Base-by-base conservation (phyloP, 2,888 invertebrate genomes). In the Chromoteleia sp. region DNA sequence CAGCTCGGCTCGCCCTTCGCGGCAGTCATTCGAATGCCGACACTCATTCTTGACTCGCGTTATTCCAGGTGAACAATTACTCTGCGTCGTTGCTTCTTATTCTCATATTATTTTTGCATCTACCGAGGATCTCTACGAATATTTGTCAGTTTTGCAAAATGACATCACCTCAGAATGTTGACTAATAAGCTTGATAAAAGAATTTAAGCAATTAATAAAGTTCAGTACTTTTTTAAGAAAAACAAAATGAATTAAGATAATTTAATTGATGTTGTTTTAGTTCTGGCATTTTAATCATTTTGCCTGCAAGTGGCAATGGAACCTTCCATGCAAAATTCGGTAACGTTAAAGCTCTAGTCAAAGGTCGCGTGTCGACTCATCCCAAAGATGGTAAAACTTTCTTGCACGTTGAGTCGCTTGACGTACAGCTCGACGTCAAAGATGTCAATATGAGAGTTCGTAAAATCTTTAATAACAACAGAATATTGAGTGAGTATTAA, bases 291-390 rank as follows among this genome's bases (percentile, higher is more conserved):
- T 90, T 95, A 45, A 93, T 95, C 78, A 95, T 95, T 79, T 92
- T 95, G 50, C 95, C 95, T 6, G 95, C 95, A 0, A 95, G 94
- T 82, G 95, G 95, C 70, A 94, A 94, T 81, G 95, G 95, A 25
- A 94, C 94, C 6, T 95, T 95, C 87, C 93, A 94, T 87, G 95
- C 94, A 43, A 91, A 93, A 58, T 94, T 95, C 86, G 93, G 94
- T 83, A 94, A 94, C 70, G 93, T 94, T 1, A 92, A 92, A 14
- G 94, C 94, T 3, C 92, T 93, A 76, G 92, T 95, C 2, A 93
- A 92, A 79, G 95, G 95, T 59, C 93, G 92, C 61, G 93, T 94
- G 0, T 94, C 94, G 14, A 89, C 92, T 0, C 91, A 88, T 21
- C 86, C 89, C 8, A 92, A 91, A 52, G 90, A 92, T 25, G 92